Conservation (phyloP, 2,888 invertebrate species). For the Drosophila algonquin region DNA sequence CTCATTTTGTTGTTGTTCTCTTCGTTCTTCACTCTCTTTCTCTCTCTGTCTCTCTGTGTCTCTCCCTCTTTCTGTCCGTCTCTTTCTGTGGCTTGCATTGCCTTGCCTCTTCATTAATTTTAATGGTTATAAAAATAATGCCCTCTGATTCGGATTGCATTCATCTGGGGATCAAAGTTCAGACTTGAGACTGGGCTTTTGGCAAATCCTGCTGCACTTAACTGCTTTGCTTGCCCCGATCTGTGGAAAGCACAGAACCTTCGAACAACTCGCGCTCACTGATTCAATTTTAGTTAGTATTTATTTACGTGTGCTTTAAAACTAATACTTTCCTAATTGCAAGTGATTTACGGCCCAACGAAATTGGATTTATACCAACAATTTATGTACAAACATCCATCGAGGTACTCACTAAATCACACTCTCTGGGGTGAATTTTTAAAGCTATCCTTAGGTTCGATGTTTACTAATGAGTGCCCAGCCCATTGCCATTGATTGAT, state of each 20-base stretch:
- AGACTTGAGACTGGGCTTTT: constrained; percentile 35
- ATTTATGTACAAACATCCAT: background rate
- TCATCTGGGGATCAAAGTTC: constrained; percentile 68
- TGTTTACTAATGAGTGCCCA: too few species aligned
- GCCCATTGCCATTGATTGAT: too few species aligned
- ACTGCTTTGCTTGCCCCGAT: constrained; percentile 27
- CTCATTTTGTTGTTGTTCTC: constrained; percentile 70
- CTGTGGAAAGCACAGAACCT: constrained; percentile 31
- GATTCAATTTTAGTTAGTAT: constrained; percentile 31
- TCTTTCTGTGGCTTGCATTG: constrained; percentile 11
- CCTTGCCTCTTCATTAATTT: constrained; percentile 71
- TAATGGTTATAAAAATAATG: constrained; percentile 62
- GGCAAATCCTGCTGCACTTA: constrained; percentile 27
- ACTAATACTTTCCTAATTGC: constrained; percentile 48
- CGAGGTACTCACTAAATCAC: background rate
- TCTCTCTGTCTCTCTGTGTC: constrained; percentile 8
- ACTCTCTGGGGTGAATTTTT: background rate
- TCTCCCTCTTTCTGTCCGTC: constrained; percentile 19
- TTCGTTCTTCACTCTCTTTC: constrained; percentile 32
- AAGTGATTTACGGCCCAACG: constrained; percentile 41
- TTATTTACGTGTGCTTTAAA: constrained; percentile 24
- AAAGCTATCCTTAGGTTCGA: too few species aligned
- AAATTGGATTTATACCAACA: constrained; percentile 17
- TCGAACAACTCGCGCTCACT: background rate
- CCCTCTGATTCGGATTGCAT: constrained; percentile 51